These are phyloP conservation scores for Caligus rogercresseyi DNA, from an alignment of 1,140 invertebrate genomes.

Conservation along the genomic window DNA sequence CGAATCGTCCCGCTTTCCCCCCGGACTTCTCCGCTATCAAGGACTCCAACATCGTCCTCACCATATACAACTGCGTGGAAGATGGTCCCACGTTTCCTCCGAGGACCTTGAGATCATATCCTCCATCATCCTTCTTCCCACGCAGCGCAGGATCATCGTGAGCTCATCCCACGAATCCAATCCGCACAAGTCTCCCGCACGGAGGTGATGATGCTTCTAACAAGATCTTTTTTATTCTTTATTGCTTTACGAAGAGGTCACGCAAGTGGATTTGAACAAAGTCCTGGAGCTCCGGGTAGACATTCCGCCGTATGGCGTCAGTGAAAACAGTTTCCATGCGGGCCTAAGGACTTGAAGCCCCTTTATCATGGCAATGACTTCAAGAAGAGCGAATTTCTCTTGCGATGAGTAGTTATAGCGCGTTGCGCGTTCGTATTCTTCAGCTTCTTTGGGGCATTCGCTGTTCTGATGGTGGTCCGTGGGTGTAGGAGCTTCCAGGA, in stretches of 20 bases:
- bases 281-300: slow-evolving; percentile 92
- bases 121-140: slow-evolving; percentile 84
- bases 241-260: slow-evolving; percentile 90
- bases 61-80: slow-evolving; percentile 93
- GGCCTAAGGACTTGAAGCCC: slow-evolving; percentile 87
- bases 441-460: slow-evolving; percentile 52
- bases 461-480: slow-evolving; percentile 93
- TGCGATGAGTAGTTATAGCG: slow-evolving; percentile 93
- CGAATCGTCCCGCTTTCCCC: slow-evolving; percentile 75
- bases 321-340: slow-evolving; percentile 94
- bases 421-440: slow-evolving; percentile 96
- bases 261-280: slow-evolving; percentile 79
- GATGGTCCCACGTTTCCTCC: slow-evolving; percentile 46
- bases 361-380: slow-evolving; percentile 99
- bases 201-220: slow-evolving; percentile 73
- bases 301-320: slow-evolving; percentile 79
- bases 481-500: slow-evolving; percentile 94
- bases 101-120: slow-evolving; percentile 80
- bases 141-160: slow-evolving; percentile 78
- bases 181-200: slow-evolving; percentile 91
- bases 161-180: slow-evolving; percentile 80
- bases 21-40: slow-evolving; percentile 92
- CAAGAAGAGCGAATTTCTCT: slow-evolving; percentile 95
- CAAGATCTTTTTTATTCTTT: slow-evolving; percentile 93
- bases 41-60: slow-evolving; percentile 94